phyloP scores from a whole-genome alignment of 2,888 invertebrate species.

The Agrochola macilenta region DNA sequence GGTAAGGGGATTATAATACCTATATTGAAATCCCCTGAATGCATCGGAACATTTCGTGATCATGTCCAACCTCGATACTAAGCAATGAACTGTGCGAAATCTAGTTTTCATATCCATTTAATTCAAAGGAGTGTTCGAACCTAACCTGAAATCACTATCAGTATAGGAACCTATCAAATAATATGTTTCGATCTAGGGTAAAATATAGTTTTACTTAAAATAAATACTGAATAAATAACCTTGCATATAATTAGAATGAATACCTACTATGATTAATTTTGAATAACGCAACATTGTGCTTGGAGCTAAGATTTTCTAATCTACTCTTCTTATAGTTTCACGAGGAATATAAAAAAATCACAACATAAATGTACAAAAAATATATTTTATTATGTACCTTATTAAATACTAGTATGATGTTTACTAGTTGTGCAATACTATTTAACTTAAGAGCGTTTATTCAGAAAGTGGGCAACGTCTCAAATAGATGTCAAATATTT shows the following conservation, averaged over 20 bases:
- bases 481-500: too few species aligned
- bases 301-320: background rate
- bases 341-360: background rate
- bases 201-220: background rate
- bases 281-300: background rate
- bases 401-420: background rate
- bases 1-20: too few species aligned
- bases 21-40: constrained; percentile 20
- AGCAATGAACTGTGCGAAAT: constrained; percentile 26
- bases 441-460: background rate
- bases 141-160: background rate
- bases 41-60: constrained; percentile 4
- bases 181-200: background rate
- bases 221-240: background rate
- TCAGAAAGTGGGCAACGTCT: too few species aligned
- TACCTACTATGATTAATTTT: background rate
- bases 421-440: background rate
- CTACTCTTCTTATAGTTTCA: background rate
- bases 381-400: background rate
- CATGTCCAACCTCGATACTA: constrained; percentile 13
- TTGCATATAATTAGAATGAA: background rate
- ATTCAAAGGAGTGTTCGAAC: background rate
- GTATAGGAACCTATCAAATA: background rate
- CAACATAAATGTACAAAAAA: too few species aligned
- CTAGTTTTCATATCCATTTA: constrained; percentile 15